Evolutionary conservation across 2,113 vertebrate genomes (phyloP).

Genomic region (Dolichotis patagonum): DNA sequence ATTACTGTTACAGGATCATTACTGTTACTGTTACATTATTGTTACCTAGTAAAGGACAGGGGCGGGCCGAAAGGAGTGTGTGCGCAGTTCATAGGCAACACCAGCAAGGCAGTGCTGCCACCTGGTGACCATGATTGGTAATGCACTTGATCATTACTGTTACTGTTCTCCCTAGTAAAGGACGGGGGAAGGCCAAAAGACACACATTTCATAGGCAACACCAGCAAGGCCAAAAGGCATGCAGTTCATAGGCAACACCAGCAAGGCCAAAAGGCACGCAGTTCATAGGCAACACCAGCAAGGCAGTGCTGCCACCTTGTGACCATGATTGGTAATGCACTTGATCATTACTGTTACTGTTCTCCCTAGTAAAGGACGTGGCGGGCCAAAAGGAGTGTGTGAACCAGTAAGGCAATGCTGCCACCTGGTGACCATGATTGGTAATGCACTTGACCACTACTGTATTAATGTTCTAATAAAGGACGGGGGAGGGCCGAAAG

Average conservation of each 20-base stretch:
- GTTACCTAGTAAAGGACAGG: neutral
- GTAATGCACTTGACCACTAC: neutral
- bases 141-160: neutral
- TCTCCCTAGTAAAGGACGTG: neutral
- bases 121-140: neutral
- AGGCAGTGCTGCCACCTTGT: constrained; percentile 57
- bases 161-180: neutral
- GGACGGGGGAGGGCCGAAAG: no score
- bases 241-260: no score
- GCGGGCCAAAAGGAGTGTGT: no score
- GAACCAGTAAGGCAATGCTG: neutral
- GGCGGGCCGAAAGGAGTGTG: no score
- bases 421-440: neutral
- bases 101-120: constrained; percentile 37
- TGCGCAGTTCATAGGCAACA: neutral
- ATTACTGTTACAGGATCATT: no score
- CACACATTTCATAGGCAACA: no score
- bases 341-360: no score
- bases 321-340: neutral
- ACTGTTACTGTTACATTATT: no score
- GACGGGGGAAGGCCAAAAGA: no score
- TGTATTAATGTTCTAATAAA: neutral
- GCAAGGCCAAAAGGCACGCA: no score
- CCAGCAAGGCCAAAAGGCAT: no score
- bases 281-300: neutral